These are phyloP conservation scores for Melinaea menophilus DNA, from an alignment of 2,888 invertebrate genomes.

Conservation along the genomic window DNA sequence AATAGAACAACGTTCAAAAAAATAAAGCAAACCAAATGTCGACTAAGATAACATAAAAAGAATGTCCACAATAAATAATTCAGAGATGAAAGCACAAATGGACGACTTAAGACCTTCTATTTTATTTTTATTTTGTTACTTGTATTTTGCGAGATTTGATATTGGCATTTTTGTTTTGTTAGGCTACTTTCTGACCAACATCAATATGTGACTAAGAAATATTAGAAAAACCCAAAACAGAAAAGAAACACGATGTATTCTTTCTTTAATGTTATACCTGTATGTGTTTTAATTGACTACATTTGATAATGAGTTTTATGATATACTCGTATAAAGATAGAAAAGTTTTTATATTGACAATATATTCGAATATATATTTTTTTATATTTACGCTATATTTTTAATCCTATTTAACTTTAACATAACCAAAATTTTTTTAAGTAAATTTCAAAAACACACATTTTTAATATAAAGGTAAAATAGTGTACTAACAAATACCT, in stretches of 20 bases:
- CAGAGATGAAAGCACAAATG: constrained; percentile 16
- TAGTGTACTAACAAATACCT: too few species aligned
- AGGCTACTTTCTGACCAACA: background rate
- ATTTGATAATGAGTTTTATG: too few species aligned
- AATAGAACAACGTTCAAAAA: background rate
- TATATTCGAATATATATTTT: too few species aligned
- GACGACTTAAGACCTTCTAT: constrained; percentile 16
- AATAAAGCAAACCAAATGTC: background rate
- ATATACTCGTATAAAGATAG: too few species aligned
- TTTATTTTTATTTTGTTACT: constrained; percentile 22
- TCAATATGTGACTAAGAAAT: background rate
- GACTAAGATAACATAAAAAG: constrained; percentile 7
- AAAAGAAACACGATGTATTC: background rate
- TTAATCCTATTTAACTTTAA: too few species aligned
- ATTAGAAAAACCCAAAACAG: background rate
- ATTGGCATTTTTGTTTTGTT: constrained; percentile 12
- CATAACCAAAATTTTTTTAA: too few species aligned
- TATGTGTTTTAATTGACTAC: too few species aligned
- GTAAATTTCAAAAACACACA: too few species aligned
- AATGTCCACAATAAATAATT: constrained; percentile 18
- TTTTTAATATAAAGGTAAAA: too few species aligned
- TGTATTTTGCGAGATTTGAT: constrained; percentile 17
- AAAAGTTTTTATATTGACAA: too few species aligned
- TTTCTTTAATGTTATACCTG: too few species aligned
- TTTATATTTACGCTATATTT: too few species aligned